phyloP scores from a whole-genome alignment of 1,140 invertebrate genomes.

The Eurosta solidaginis region DNA sequence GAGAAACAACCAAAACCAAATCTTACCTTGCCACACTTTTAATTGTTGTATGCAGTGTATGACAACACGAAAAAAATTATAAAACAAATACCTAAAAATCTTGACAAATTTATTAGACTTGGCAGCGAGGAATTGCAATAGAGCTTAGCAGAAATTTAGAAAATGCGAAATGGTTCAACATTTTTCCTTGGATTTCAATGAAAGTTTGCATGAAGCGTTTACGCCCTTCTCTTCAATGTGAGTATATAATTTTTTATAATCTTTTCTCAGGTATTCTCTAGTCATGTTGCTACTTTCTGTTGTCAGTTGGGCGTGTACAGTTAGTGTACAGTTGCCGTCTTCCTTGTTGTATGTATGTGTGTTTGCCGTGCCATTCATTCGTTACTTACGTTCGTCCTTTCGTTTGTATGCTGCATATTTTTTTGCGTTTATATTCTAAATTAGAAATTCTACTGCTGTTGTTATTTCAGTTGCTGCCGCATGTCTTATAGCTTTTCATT shows the following conservation, averaged over 20 bases:
- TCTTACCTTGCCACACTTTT: conserved; percentile 20
- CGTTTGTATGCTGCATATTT: background rate
- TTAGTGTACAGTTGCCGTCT: background rate
- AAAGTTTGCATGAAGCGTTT: conserved; percentile 2
- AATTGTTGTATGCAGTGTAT: conserved; percentile 15
- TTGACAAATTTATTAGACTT: conserved; percentile 24
- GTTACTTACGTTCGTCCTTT: background rate
- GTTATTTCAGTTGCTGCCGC: conserved; percentile 11
- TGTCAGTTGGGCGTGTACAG: background rate
- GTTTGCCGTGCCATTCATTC: background rate
- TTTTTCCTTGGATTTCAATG: background rate
- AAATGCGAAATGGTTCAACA: background rate
- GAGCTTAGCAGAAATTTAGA: conserved; percentile 12
- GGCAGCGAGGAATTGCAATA: background rate
- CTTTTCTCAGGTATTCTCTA: background rate
- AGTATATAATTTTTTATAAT: background rate
- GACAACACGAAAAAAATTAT: background rate
- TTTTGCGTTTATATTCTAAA: conserved; percentile 2
- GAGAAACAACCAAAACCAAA: background rate
- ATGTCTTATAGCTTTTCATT: background rate
- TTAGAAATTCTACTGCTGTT: conserved; percentile 17
- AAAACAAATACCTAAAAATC: conserved; percentile 5
- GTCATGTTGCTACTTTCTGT: background rate
- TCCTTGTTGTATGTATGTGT: background rate
- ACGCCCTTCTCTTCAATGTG: background rate